Conservation (phyloP, 2,888 invertebrate genomes). For the Meandrusa payeni region DNA sequence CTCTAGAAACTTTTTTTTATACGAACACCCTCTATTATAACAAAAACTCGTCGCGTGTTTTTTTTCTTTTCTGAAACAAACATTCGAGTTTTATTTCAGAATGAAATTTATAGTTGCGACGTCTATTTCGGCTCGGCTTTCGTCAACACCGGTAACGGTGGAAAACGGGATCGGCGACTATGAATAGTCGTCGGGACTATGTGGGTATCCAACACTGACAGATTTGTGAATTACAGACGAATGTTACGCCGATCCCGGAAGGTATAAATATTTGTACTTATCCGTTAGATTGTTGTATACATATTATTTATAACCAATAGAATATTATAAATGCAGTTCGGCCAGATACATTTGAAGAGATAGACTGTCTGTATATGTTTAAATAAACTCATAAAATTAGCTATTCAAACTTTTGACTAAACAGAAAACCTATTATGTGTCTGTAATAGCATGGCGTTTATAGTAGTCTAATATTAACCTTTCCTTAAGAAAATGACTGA, state of each 20-base stretch:
- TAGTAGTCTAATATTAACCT: too few species aligned
- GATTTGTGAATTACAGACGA: constrained; percentile 72
- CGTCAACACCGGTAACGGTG: constrained; percentile 52
- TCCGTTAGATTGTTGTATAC: constrained; percentile 12
- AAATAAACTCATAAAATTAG: too few species aligned
- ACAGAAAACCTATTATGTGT: too few species aligned
- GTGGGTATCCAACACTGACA: constrained; percentile 59
- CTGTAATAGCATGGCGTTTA: too few species aligned
- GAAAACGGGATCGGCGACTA: constrained; percentile 48
- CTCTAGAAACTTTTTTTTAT: constrained; percentile 42
- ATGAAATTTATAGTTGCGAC: constrained; percentile 67
- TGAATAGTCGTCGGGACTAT: constrained; percentile 59
- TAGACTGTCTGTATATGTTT: too few species aligned
- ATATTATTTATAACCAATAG: constrained; percentile 36
- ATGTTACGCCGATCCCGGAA: constrained; percentile 43
- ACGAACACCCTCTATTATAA: constrained; percentile 59
- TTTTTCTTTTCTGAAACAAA: constrained; percentile 57
- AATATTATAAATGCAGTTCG: too few species aligned
- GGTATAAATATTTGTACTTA: constrained; percentile 29
- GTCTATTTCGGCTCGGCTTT: constrained; percentile 68
- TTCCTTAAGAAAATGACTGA: too few species aligned
- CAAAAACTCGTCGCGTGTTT: constrained; percentile 54
- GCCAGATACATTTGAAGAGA: too few species aligned
- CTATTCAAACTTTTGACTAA: too few species aligned
- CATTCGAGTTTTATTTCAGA: constrained; percentile 52